A percentile compares a stretch with the other conserved stretches of the same genome.
Conservation (phyloP, 2,888 invertebrate species). For the Rhodophaea formosa region DNA sequence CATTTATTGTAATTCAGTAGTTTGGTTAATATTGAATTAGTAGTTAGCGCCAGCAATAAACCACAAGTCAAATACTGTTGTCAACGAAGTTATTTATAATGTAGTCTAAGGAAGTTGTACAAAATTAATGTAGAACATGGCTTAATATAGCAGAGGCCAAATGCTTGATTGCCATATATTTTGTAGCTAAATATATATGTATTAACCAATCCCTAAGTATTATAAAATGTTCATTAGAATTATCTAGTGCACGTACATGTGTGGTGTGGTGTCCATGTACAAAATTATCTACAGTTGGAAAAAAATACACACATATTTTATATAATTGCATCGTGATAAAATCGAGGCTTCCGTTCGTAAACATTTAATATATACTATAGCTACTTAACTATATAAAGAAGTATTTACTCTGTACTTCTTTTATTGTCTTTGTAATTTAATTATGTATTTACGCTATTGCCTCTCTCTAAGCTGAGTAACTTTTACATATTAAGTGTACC, state of each 20-base stretch:
- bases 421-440: neutral
- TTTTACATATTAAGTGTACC: neutral
- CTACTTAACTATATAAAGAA: too few species aligned
- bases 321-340: too few species aligned
- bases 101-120: conserved; percentile 49
- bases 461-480: neutral
- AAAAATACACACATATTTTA: too few species aligned
- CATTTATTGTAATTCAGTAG: neutral
- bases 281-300: too few species aligned
- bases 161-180: conserved; percentile 62
- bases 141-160: conserved; percentile 34
- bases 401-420: too few species aligned
- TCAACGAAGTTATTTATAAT: conserved; percentile 42
- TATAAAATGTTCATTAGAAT: neutral
- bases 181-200: conserved; percentile 18
- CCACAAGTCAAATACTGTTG: conserved; percentile 21
- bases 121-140: conserved; percentile 41
- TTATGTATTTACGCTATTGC: neutral
- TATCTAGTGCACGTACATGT: neutral
- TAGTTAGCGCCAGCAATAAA: conserved; percentile 10
- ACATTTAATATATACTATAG: too few species aligned
- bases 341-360: too few species aligned
- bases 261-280: too few species aligned
- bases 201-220: too few species aligned
- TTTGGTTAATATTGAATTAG: neutral